phyloP scores from a whole-genome alignment of 2,113 vertebrate genomes.

The Kryptolebias marmoratus region DNA sequence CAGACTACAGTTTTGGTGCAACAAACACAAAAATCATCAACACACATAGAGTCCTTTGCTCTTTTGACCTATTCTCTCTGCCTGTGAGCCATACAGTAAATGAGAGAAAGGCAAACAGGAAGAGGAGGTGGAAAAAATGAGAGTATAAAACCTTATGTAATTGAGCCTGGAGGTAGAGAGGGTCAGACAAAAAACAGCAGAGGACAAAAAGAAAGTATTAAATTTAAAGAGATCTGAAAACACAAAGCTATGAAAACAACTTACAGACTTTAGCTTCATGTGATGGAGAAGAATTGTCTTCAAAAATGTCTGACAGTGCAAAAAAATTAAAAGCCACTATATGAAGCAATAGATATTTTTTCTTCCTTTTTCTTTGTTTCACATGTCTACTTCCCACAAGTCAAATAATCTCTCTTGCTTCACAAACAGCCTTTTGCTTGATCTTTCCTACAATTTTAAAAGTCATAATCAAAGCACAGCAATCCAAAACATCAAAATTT shows the following conservation, averaged over 20 bases:
- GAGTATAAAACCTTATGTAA: slow-evolving; percentile 55
- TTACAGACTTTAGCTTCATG: not conserved
- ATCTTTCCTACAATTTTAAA: not conserved
- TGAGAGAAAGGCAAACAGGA: slow-evolving; percentile 30
- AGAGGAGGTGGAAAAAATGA: slow-evolving; percentile 17
- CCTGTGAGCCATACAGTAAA: slow-evolving; percentile 38
- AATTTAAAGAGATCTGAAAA: slow-evolving; percentile 4
- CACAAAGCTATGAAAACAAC: not conserved
- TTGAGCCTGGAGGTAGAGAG: slow-evolving; percentile 17
- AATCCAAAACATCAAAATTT: not conserved
- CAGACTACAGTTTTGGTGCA: not conserved
- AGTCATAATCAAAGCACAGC: not conserved
- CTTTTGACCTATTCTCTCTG: slow-evolving; percentile 47
- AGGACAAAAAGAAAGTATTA: not conserved
- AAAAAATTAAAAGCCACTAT: not conserved
- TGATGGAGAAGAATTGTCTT: not conserved
- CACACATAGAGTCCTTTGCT: slow-evolving; percentile 37
- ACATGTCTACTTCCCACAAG: slow-evolving; percentile 3
- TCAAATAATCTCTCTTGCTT: slow-evolving; percentile 2
- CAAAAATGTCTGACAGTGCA: slow-evolving; percentile 1
- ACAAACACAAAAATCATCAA: slow-evolving; percentile 23
- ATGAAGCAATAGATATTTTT: not conserved
- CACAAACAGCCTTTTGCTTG: not conserved
- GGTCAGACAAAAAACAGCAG: slow-evolving; percentile 10
- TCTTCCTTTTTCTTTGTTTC: slow-evolving; percentile 1